Percentiles rank a stretch among this genome's conserved stretches.
Conservation (phyloP, 2,888 invertebrate genomes). For the Epinotia bilunana region DNA sequence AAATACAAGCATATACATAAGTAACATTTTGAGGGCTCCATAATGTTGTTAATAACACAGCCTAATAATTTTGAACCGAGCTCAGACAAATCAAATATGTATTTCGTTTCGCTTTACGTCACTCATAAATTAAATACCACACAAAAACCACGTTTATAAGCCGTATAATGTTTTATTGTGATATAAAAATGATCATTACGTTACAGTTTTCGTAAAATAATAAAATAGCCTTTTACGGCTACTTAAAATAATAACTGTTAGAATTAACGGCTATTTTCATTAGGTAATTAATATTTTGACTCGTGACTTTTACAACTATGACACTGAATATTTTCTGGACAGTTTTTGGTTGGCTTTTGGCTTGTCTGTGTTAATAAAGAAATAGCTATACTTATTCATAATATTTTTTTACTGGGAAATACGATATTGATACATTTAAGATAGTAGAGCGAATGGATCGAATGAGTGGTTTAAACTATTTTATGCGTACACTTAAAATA, state of each 20-base stretch:
- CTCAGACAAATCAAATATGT: constrained; percentile 36
- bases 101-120: constrained; percentile 38
- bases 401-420: not conserved
- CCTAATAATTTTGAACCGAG: constrained; percentile 22
- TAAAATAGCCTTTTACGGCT: constrained; percentile 4
- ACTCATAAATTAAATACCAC: constrained; percentile 38
- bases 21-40: no score
- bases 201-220: constrained; percentile 38
- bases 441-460: no score
- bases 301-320: not conserved
- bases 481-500: no score
- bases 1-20: no score
- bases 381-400: no score
- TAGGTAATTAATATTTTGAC: not conserved
- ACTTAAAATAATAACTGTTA: constrained; percentile 18
- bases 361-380: no score
- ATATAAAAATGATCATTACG: constrained; percentile 40
- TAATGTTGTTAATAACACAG: not conserved
- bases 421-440: no score
- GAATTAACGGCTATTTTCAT: not conserved
- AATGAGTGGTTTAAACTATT: no score
- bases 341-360: not conserved
- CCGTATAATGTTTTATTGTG: constrained; percentile 41
- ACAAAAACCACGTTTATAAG: constrained; percentile 40
- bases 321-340: not conserved